Evolutionary conservation across 2,113 vertebrate genomes (phyloP).

Genomic region (Tetrao urogallus): DNA sequence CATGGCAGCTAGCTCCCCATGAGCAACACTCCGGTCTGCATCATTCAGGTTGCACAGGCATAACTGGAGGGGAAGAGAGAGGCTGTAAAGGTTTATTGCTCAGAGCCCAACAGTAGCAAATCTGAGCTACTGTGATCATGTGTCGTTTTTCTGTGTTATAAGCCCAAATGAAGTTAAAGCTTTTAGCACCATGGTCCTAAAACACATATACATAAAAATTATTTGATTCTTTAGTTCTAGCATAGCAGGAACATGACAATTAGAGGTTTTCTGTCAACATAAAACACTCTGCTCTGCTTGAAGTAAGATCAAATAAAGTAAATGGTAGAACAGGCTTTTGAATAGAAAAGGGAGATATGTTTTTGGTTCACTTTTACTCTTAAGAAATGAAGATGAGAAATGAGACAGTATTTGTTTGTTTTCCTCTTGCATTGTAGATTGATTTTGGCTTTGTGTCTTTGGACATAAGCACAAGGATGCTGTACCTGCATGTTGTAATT

Average conservation of each 20-base stretch:
- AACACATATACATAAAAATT: neutral
- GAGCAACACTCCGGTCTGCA: constrained; percentile 67
- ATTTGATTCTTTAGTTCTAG: neutral
- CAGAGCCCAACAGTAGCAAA: neutral
- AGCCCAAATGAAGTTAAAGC: neutral
- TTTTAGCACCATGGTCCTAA: neutral
- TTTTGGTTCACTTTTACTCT: neutral
- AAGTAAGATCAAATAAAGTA: neutral
- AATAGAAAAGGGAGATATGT: neutral
- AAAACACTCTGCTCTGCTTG: neutral
- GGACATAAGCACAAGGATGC: neutral
- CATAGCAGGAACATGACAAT: neutral
- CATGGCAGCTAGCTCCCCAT: constrained; percentile 71
- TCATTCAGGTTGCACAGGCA: constrained; percentile 76
- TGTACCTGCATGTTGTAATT: constrained; percentile 82
- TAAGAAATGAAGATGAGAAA: neutral
- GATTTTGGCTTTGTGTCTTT: neutral
- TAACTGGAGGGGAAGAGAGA: constrained; percentile 59
- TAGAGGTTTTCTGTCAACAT: neutral
- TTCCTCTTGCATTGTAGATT: neutral
- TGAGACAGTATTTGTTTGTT: neutral
- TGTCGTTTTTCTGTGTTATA: rapidly evolving
- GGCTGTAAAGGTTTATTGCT: neutral
- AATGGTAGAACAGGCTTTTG: neutral
- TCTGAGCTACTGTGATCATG: neutral